A percentile compares a stretch with the other conserved stretches of the same genome.
Conservation (phyloP, 2,888 invertebrate species). For the Lacanobia oleracea region DNA sequence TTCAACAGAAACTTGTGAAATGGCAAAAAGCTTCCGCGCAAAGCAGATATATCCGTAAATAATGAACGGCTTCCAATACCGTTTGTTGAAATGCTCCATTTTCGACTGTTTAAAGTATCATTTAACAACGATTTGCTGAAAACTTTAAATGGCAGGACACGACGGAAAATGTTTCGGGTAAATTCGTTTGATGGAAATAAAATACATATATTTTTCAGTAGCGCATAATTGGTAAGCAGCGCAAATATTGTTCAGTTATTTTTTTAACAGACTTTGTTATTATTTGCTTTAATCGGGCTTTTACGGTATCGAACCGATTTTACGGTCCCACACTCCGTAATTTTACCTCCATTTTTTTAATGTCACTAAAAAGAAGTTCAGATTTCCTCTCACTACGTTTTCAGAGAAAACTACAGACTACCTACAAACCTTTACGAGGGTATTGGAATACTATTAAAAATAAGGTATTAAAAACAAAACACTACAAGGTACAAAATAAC, state of each 20-base stretch:
- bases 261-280: too few species aligned
- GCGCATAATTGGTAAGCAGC: not conserved
- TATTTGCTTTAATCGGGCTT: too few species aligned
- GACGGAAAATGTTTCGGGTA: conserved; percentile 6
- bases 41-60: conserved; percentile 55
- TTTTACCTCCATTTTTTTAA: too few species aligned
- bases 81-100: conserved; percentile 44
- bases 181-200: not conserved
- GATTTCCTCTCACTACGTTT: too few species aligned
- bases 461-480: too few species aligned
- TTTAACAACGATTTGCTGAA: conserved; percentile 38
- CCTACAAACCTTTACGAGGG: too few species aligned
- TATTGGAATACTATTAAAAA: too few species aligned
- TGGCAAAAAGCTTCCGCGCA: conserved; percentile 28
- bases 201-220: conserved; percentile 12
- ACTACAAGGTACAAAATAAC: too few species aligned
- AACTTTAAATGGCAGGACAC: conserved; percentile 42
- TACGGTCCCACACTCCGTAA: too few species aligned
- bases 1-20: conserved; percentile 30
- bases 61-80: conserved; percentile 50
- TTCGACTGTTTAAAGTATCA: conserved; percentile 54
- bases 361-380: too few species aligned
- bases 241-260: not conserved
- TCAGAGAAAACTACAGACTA: too few species aligned
- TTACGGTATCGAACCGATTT: too few species aligned